Evolutionary conservation across 2,797 vertebrate species (phyloP), one percentile per base, ranked within the genome.

Genomic region (Coranthus polyacanthus): DNA sequence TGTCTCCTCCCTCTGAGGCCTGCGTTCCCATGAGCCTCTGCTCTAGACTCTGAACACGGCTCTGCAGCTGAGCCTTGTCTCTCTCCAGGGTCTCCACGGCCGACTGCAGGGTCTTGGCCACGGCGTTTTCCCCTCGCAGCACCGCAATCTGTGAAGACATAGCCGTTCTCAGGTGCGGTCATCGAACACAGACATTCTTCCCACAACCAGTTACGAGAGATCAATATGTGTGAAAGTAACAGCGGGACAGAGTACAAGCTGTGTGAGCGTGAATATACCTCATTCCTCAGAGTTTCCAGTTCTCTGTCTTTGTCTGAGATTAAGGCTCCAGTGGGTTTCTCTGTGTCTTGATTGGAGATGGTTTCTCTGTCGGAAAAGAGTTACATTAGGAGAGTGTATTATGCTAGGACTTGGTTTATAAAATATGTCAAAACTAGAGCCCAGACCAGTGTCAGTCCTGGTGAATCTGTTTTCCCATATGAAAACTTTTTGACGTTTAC

Each of bases 61-160:
- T 90, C 87, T 96, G 95, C 15, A 99, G 94, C 84, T 96, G 94
- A 72, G 94, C 83, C 75, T 98, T 99, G 79, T 99, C 97, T 13
- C 88, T 93, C 90, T 98, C 95, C 78, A 99, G 68, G 1, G 95
- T 94, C 83, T 96, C 94, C 76, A 99, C 96, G 2, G 96, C 94
- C 0, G 94, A 90, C 78, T 96, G 96, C 87, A 98, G 88, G 3
- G 94, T 95, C 93, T 96, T 96, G 47, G 96, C 95, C 72, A 94
- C 81, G 11, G 95, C 95, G 2, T 95, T 98, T 73, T 98, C 96
- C 74, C 95, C 95, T 2, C 97, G 94, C 46, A 99, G 93, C 73
- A 94, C 90, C 0, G 91, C 92, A 63, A 99, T 95, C 97, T 99
- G 92, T 0, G 75, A 38, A 3, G 3, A 34, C 2, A 1, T 7